Evolutionary conservation across 2,888 invertebrate genomes (phyloP).

Genomic region (Eudemis profundana): DNA sequence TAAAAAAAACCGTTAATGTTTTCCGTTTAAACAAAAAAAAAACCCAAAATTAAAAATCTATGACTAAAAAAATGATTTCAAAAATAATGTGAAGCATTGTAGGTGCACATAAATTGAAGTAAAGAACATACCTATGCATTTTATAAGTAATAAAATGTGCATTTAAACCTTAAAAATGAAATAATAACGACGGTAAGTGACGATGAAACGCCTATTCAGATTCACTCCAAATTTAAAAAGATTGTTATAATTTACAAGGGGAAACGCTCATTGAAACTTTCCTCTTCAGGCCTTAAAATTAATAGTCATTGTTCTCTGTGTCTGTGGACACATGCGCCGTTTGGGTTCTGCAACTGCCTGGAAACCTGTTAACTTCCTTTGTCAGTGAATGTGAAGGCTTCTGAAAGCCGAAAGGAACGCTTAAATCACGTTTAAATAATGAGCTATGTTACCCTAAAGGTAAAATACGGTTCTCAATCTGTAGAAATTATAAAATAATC

Average conservation of each 20-base stretch:
- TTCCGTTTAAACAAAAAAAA: no score
- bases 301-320: background rate
- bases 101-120: no score
- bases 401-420: slow-evolving; percentile 9
- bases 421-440: slow-evolving; percentile 34
- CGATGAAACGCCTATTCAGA: no score
- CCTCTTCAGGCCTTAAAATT: background rate
- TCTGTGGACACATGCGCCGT: background rate
- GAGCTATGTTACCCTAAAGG: slow-evolving; percentile 19
- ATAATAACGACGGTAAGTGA: no score
- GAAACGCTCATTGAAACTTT: background rate
- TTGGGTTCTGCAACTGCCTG: background rate
- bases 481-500: background rate
- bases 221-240: no score
- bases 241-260: slow-evolving; percentile 15
- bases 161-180: no score
- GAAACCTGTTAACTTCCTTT: slow-evolving; percentile 22
- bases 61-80: no score
- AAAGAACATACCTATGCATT: no score
- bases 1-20: no score
- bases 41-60: no score
- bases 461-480: slow-evolving; percentile 5
- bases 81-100: no score
- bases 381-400: slow-evolving; percentile 23
- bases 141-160: no score